Conservation (phyloP, 1,140 invertebrate species). For the Pachypsylla venusta region DNA sequence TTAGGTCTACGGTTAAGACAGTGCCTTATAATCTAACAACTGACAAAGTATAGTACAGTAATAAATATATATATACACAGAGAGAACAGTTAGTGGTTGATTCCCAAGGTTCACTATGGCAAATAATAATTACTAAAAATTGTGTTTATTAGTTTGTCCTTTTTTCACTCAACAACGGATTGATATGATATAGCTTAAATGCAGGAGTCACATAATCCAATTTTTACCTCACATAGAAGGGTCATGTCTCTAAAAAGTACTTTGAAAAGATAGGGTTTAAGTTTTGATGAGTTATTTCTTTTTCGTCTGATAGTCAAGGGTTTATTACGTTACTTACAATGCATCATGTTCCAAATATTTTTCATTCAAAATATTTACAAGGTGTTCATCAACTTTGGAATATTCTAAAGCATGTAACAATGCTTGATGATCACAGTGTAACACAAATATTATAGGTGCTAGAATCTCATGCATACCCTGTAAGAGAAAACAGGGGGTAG, state of each 20-base stretch:
- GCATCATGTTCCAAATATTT: constrained; percentile 54
- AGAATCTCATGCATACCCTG: constrained; percentile 72
- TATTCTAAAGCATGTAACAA: constrained; percentile 34
- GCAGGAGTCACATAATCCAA: too few species aligned
- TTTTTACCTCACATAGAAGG: too few species aligned
- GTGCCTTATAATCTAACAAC: constrained; percentile 53
- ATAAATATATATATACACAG: constrained; percentile 20
- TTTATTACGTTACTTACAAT: constrained; percentile 46
- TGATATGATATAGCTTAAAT: too few species aligned
- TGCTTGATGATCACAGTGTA: constrained; percentile 53
- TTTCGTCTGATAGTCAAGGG: constrained; percentile 15
- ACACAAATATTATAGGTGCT: constrained; percentile 56
- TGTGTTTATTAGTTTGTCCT: too few species aligned
- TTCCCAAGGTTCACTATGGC: too few species aligned
- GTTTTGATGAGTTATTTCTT: too few species aligned
- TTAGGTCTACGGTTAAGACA: too few species aligned
- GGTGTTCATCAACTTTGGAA: constrained; percentile 17
- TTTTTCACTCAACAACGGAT: too few species aligned
- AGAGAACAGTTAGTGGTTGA: too few species aligned
- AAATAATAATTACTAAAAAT: too few species aligned
- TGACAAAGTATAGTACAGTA: constrained; percentile 50
- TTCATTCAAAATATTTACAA: constrained; percentile 38
- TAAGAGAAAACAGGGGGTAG: constrained; percentile 20
- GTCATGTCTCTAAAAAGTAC: too few species aligned
- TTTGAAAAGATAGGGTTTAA: constrained; percentile 15